Evolutionary conservation across 2,797 vertebrate species (phyloP).

Genomic region (Simalia tracyae): DNA sequence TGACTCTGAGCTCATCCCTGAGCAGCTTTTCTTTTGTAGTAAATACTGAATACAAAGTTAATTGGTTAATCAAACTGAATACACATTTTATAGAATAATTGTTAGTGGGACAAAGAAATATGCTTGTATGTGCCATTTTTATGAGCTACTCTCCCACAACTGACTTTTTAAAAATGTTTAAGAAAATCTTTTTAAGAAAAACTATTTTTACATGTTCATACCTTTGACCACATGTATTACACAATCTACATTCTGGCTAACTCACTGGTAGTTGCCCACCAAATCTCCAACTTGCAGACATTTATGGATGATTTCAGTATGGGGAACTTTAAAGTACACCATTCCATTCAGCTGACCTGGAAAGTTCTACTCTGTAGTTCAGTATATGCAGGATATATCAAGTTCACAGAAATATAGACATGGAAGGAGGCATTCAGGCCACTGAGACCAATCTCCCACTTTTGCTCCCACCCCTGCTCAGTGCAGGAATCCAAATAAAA

Average conservation of each 20-base stretch:
- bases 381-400: background rate
- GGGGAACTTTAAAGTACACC: background rate
- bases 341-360: background rate
- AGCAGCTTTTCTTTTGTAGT: background rate
- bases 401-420: background rate
- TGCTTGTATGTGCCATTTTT: background rate
- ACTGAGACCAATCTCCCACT: background rate
- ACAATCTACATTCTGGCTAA: background rate
- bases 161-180: background rate
- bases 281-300: background rate
- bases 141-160: background rate
- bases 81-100: background rate
- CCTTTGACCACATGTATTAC: background rate
- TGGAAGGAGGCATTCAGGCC: background rate
- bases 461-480: background rate
- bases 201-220: background rate
- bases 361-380: background rate
- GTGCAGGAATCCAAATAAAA: background rate
- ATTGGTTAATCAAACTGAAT: background rate
- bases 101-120: background rate
- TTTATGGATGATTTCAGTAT: background rate
- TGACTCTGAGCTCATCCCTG: background rate
- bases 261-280: background rate
- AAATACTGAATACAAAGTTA: background rate
- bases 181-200: slow-evolving; percentile 11